A percentile compares a stretch with the other conserved stretches of the same genome.
These are phyloP conservation scores for Sarcoramphus papa DNA, from an alignment of 2,797 vertebrate species.

Conservation along the genomic window DNA sequence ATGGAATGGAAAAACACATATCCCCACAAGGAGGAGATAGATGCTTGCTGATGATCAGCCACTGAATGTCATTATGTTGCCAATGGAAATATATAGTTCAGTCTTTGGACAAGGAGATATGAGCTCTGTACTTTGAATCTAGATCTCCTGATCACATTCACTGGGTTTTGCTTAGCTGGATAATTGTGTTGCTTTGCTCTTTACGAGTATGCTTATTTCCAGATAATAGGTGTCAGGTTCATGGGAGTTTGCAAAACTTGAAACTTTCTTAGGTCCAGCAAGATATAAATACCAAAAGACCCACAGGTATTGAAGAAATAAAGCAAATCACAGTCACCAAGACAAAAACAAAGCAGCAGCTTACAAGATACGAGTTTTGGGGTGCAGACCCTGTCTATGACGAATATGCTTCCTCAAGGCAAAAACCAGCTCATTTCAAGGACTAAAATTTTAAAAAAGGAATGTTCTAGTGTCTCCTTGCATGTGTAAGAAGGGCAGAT, in stretches of 20 bases:
- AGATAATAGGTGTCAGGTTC: neutral
- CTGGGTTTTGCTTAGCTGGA: neutral
- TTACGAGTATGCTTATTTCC: neutral
- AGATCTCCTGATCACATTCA: neutral
- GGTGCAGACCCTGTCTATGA: neutral
- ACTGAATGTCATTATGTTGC: neutral
- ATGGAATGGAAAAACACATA: neutral
- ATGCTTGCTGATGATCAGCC: neutral
- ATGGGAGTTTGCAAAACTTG: neutral
- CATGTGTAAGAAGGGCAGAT: neutral
- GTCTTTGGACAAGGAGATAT: neutral
- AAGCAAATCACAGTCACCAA: neutral
- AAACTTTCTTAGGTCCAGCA: neutral
- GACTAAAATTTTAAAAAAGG: neutral
- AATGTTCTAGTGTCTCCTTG: neutral
- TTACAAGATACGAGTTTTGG: neutral
- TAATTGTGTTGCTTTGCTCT: neutral
- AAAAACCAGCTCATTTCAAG: neutral
- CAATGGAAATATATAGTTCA: neutral
- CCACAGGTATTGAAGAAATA: neutral
- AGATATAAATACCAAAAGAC: neutral
- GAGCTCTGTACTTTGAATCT: neutral
- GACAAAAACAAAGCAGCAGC: neutral
- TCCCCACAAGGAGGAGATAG: constrained; percentile 34
- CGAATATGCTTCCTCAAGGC: neutral